Percentiles rank a stretch among this genome's conserved stretches.
phyloP scores from a whole-genome alignment of 1,140 invertebrate genomes.

The Archivesica marissinica region DNA sequence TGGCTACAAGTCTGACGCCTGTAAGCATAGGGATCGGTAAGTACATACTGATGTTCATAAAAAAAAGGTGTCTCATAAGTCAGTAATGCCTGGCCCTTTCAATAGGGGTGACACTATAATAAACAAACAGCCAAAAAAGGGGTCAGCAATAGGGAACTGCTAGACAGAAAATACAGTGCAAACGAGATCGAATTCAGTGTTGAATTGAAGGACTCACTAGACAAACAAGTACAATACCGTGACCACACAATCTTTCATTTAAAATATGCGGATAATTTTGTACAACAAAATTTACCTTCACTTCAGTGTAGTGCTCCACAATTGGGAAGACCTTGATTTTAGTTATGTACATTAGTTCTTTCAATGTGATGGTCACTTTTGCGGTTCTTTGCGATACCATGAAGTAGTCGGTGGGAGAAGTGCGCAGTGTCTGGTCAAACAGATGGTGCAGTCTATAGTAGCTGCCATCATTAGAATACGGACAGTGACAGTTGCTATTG shows the following conservation, averaged over 20 bases:
- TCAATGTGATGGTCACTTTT: constrained; percentile 65
- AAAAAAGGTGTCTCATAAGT: no score
- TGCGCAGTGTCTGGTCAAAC: constrained; percentile 74
- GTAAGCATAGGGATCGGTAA: no score
- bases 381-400: constrained; percentile 39
- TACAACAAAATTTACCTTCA: constrained; percentile 64
- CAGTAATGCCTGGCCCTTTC: no score
- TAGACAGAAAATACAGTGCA: no score
- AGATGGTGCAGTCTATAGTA: constrained; percentile 67
- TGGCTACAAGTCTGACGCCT: no score
- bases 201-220: not conserved
- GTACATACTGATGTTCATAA: no score
- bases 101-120: no score
- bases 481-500: constrained; percentile 7
- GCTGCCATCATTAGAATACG: constrained; percentile 19
- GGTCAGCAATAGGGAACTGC: no score
- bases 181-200: not conserved
- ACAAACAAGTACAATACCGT: not conserved
- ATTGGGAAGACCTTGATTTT: constrained; percentile 70
- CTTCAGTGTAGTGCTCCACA: constrained; percentile 60
- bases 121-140: no score
- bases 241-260: not conserved
- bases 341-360: constrained; percentile 66
- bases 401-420: constrained; percentile 64
- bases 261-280: not conserved